Evolutionary conservation across 2,113 vertebrate species (phyloP), one percentile per base, ranked within the genome.

Genomic region (Scomber scombrus): DNA sequence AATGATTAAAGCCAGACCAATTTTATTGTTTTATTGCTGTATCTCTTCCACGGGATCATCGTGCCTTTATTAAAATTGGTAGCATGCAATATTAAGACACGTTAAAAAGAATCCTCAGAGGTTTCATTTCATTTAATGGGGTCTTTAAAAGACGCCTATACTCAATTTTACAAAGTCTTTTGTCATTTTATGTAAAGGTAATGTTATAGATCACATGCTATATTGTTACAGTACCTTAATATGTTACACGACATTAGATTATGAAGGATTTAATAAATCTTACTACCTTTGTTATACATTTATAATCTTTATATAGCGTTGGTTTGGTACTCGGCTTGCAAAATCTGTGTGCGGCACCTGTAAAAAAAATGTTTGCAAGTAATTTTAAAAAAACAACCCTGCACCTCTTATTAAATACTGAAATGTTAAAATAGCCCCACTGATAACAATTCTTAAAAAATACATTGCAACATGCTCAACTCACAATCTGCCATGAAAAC

Each of bases 51-150:
- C 76, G 46, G 51, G 26, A 63, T 87, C 14, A 64, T 67, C 81
- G 71, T 90, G 85, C 89, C 87, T 90, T 87, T 77, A 26, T 81
- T 26, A 6, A 70, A 75, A 77, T 61, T 80, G 45, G 70, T 57
- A 70, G 45, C 69, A 75, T 21, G 66, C n/a, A 23, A 52, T 46
- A 15, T 34, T 79, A 52, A n/a, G 1, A 47, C 21, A 40, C 43
- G 15, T 58, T 26, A 26, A 16, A 18, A 50, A 60, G 21, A 10
- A 50, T 19, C 23, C 49, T 16, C 18, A 13, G 66, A 49, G 13
- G 18, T 47, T 26, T 19, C 0, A 7, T 55, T 63, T 60, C 7
- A 55, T 73, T 78, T 34, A 62, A 50, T 46, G 69, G 71, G 76
- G 69, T 85, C 50, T 87, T 77, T 63, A 69, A 80, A 76, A 47